These are phyloP conservation scores for Drosophila peninsularis DNA, from an alignment of 2,888 invertebrate genomes.

Conservation along the genomic window DNA sequence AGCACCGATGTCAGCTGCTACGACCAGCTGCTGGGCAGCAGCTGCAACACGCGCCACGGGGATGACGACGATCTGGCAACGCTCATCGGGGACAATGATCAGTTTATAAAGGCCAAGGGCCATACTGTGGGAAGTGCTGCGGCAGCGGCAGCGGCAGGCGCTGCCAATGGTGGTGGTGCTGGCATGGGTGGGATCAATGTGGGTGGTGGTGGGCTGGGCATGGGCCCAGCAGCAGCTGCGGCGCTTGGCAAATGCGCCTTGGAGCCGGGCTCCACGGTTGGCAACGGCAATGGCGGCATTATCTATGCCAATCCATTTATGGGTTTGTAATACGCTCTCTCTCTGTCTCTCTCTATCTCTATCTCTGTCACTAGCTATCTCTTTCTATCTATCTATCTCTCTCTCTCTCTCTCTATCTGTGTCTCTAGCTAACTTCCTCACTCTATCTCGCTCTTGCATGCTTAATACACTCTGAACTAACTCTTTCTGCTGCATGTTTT, in stretches of 20 bases:
- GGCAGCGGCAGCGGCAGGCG: too few relatives aligned
- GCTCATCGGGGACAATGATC: slow-evolving; percentile 72
- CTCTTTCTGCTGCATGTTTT: slow-evolving; percentile 17
- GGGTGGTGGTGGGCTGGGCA: background rate
- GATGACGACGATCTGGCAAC: slow-evolving; percentile 81
- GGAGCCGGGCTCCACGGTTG: slow-evolving; percentile 18
- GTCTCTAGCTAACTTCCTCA: background rate
- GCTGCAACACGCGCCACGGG: slow-evolving; percentile 82
- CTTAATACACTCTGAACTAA: slow-evolving; percentile 6
- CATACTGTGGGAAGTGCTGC: background rate
- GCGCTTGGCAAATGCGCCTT: slow-evolving; percentile 13
- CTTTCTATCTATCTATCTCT: slow-evolving; percentile 13
- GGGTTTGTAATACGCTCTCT: slow-evolving; percentile 82
- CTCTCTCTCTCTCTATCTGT: background rate
- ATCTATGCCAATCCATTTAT: slow-evolving; percentile 85
- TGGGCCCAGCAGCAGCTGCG: background rate
- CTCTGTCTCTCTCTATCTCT: slow-evolving; percentile 8
- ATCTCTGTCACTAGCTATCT: background rate
- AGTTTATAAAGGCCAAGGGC: slow-evolving; percentile 60
- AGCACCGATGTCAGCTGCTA: slow-evolving; percentile 85
- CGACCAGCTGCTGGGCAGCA: slow-evolving; percentile 83
- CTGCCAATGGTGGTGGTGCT: slow-evolving; percentile 19
- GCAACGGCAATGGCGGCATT: slow-evolving; percentile 75
- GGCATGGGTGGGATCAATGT: slow-evolving; percentile 9
- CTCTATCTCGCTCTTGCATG: background rate